Conservation (phyloP, 2,888 invertebrate species). For the Abrostola tripartita region DNA sequence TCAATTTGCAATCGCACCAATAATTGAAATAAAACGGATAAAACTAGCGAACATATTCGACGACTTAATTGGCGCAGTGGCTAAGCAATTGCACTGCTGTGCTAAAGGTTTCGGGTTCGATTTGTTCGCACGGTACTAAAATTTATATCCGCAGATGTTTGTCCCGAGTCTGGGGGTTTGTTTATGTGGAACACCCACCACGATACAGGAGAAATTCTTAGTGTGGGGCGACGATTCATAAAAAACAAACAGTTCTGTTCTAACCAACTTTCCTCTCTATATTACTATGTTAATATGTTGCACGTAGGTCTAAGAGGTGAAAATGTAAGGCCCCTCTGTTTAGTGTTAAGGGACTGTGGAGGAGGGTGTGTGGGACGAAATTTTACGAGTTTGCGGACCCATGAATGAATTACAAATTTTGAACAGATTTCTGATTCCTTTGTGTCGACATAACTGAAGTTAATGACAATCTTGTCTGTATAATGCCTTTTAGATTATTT, state of each 20-base stretch:
- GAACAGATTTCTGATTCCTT: constrained; percentile 29
- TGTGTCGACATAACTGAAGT: constrained; percentile 16
- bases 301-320: constrained; percentile 23
- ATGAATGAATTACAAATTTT: constrained; percentile 46
- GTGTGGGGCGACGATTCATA: too few relatives aligned
- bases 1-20: too few relatives aligned
- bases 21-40: too few relatives aligned
- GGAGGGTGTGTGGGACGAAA: constrained; percentile 30
- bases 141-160: too few relatives aligned
- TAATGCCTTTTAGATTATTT: background rate
- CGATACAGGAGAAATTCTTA: too few relatives aligned
- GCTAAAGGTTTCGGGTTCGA: too few relatives aligned
- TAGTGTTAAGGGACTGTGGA: constrained; percentile 22
- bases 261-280: background rate
- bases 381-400: constrained; percentile 40
- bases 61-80: too few relatives aligned
- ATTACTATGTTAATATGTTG: constrained; percentile 17
- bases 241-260: background rate
- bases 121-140: too few relatives aligned
- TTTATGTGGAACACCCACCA: too few relatives aligned
- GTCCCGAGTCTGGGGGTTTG: too few relatives aligned
- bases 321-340: constrained; percentile 23
- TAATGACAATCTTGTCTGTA: constrained; percentile 9
- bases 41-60: too few relatives aligned
- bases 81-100: too few relatives aligned